Percentiles rank a stretch among this genome's conserved stretches.
phyloP scores from a whole-genome alignment of 2,113 vertebrate species.

The Hippopotamus amphibius region DNA sequence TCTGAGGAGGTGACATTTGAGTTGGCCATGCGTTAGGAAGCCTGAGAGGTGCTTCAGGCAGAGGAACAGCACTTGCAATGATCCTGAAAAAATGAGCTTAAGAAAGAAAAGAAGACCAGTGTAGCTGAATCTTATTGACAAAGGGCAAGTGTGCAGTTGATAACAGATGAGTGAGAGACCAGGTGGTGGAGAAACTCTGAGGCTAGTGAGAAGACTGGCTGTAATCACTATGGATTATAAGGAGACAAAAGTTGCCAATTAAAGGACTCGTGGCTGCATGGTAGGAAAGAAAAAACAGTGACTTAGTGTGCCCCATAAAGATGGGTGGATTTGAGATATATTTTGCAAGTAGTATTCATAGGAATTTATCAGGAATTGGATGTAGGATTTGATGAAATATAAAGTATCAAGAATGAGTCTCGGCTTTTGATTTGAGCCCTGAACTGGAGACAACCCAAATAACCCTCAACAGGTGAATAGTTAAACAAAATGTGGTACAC shows the following conservation, averaged over 20 bases:
- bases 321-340: not conserved
- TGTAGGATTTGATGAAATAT: not conserved
- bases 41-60: not conserved
- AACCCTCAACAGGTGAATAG: not conserved
- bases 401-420: not conserved
- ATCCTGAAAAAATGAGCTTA: not conserved
- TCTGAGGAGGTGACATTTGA: not conserved
- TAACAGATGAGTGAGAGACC: not conserved
- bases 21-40: not conserved
- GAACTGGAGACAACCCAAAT: not conserved
- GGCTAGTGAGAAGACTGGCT: not conserved
- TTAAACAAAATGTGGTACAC: not conserved
- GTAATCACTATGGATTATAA: not conserved
- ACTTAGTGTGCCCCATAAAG: not conserved
- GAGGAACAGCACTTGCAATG: not conserved
- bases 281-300: not conserved
- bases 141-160: not conserved
- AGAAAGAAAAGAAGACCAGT: not conserved
- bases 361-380: not conserved
- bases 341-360: not conserved
- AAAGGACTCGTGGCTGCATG: not conserved
- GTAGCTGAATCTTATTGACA: not conserved
- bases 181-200: not conserved
- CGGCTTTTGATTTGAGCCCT: not conserved
- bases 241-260: not conserved